Evolutionary conservation across 2,797 vertebrate genomes (phyloP), one percentile per base, ranked within the genome.

Genomic region (Zalophus californianus): DNA sequence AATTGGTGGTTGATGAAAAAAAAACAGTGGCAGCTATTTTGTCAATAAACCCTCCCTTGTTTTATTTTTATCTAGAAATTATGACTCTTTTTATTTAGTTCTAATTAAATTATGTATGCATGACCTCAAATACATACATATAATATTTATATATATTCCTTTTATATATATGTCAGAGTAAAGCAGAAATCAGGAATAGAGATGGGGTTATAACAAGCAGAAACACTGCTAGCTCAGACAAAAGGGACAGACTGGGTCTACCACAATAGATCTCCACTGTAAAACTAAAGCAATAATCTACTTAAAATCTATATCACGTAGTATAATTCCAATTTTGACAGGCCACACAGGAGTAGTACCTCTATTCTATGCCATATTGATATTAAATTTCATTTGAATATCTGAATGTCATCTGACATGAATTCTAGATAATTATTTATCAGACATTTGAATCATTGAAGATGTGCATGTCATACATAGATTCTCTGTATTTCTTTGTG

Each of bases 1-100:
- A 97, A 75, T 73, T 87, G 8, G 14, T 93, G 25, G 27, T 18
- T 50, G 3, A 83, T 93, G 23, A 79, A 90, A 94, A 89, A 84
- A 54, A 48, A n/a, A 10, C 35, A 86, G 9, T 44, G 25, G 7
- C 93, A 86, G 35, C 66, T 96, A 83, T 60, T 86, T 60, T 91
- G 3, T 82, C 64, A 75, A 87, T 75, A 80, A 54, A 16, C 10
- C 0, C 9, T 5, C 79, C 27, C 21, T 91, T 64, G 1, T 41
- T 25, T 60, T 75, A 27, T 86, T 96, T 95, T 89, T 77, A 56
- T 82, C 2, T 79, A 66, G 11, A 56, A 72, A 44, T 1, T 32
- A 9, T 87, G 29, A 44, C 58, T 79, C 29, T 21, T 66, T 80
- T 18, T 44, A 72, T 75, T 90, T 73, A 80, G 80, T 10, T 48